Percentiles rank a stretch among this genome's conserved stretches.
phyloP scores from a whole-genome alignment of 2,888 invertebrate species.

The Agapostemon virescens region DNA sequence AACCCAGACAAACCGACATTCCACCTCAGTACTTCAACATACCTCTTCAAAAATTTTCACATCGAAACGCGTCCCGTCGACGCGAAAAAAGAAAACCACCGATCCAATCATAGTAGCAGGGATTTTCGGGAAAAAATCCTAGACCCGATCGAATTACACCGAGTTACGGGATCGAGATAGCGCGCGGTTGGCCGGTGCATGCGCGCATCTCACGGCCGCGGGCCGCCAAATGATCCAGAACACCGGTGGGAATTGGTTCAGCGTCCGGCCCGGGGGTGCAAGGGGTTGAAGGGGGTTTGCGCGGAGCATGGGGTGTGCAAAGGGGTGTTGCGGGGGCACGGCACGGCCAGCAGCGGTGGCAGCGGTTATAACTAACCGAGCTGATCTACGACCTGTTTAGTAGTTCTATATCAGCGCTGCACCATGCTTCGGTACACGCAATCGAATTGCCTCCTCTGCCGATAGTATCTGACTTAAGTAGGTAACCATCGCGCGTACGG shows the following conservation, averaged over 20 bases:
- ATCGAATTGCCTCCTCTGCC: conserved; percentile 69
- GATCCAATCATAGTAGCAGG: too few species aligned
- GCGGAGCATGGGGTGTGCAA: neutral
- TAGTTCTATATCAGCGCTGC: conserved; percentile 79
- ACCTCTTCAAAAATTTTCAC: too few species aligned
- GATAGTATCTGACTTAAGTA: conserved; percentile 71
- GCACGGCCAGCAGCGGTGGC: conserved; percentile 54
- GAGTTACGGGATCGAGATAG: conserved; percentile 70
- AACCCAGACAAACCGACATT: too few species aligned
- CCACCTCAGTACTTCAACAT: too few species aligned
- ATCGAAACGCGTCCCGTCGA: too few species aligned
- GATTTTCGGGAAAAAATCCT: conserved; percentile 55
- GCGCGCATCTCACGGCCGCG: conserved; percentile 77
- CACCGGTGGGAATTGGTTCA: conserved; percentile 79
- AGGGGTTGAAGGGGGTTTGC: neutral
- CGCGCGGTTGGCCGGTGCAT: conserved; percentile 67
- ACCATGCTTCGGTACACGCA: conserved; percentile 69
- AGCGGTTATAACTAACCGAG: conserved; percentile 77
- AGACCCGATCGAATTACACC: conserved; percentile 51
- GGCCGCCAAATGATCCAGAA: conserved; percentile 80
- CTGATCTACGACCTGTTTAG: conserved; percentile 81
- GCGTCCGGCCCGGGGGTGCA: conserved; percentile 57
- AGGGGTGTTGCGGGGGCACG: conserved; percentile 61
- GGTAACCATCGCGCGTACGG: conserved; percentile 65
- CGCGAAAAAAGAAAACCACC: too few species aligned